Conservation (phyloP, 2,888 invertebrate species). For the Pyrrhia umbra region DNA sequence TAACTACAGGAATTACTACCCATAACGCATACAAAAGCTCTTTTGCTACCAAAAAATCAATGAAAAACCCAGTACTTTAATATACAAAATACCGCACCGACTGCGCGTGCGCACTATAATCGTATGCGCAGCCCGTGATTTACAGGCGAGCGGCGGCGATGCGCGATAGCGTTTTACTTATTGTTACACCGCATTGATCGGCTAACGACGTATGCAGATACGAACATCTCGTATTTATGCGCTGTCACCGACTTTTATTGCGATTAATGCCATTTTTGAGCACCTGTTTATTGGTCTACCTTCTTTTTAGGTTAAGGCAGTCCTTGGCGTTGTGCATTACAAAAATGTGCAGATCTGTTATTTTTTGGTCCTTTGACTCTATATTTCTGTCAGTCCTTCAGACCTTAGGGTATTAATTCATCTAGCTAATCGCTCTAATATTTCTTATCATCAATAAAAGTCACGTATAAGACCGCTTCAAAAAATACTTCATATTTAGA, state of each 20-base stretch:
- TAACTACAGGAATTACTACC: background rate
- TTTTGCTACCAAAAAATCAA: background rate
- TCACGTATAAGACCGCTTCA: no score
- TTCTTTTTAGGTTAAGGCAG: no score
- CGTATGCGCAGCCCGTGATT: constrained; percentile 76
- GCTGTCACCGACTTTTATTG: constrained; percentile 79
- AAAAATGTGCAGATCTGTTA: background rate
- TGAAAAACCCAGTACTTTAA: constrained; percentile 27
- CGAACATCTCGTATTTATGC: constrained; percentile 72
- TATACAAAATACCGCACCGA: constrained; percentile 52
- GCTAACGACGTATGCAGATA: constrained; percentile 73
- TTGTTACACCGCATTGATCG: constrained; percentile 80
- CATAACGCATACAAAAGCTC: background rate
- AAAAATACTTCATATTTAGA: no score
- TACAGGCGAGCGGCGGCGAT: constrained; percentile 76
- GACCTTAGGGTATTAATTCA: background rate
- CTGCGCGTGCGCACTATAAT: constrained; percentile 54
- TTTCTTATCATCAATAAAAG: background rate
- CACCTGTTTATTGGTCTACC: constrained; percentile 60
- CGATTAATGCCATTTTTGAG: constrained; percentile 70
- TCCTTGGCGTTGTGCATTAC: background rate
- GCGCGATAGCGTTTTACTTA: constrained; percentile 82
- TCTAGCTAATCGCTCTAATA: no score
- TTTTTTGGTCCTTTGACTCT: background rate
- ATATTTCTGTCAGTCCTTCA: background rate